Percentiles rank a stretch among this genome's conserved stretches.
phyloP scores from a whole-genome alignment of 2,888 invertebrate species.

The Caenorhabditis virilis region DNA sequence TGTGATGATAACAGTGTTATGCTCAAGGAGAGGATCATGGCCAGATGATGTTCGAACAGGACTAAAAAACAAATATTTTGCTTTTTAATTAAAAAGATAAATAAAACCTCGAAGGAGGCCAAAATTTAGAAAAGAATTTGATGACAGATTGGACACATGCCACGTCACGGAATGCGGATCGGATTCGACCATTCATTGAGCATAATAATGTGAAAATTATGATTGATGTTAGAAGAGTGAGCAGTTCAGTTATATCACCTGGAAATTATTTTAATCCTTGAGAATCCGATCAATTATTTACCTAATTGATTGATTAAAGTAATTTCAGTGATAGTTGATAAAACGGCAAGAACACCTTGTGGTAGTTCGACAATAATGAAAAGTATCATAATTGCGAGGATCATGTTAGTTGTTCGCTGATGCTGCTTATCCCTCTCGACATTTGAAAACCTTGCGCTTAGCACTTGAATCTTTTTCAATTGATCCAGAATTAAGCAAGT shows the following conservation, averaged over 20 bases:
- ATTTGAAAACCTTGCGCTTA: constrained; percentile 56
- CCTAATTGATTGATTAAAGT: constrained; percentile 47
- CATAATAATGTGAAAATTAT: constrained; percentile 62
- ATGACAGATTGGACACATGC: constrained; percentile 31
- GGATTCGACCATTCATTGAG: constrained; percentile 58
- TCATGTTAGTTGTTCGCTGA: constrained; percentile 62
- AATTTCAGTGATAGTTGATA: constrained; percentile 43
- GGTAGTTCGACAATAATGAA: constrained; percentile 65
- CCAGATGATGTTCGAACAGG: constrained; percentile 26
- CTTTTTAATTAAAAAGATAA: background rate
- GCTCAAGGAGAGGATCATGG: constrained; percentile 32
- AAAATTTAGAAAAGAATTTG: constrained; percentile 12
- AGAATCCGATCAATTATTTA: too few species aligned
- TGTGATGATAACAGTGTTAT: constrained; percentile 36
- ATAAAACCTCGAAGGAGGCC: constrained; percentile 24
- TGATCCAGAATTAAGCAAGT: constrained; percentile 57
- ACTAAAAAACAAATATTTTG: constrained; percentile 13
- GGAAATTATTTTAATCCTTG: constrained; percentile 3
- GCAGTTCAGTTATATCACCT: constrained; percentile 61
- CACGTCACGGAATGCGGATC: constrained; percentile 41
- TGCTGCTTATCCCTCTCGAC: constrained; percentile 59
- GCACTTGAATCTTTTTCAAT: constrained; percentile 51
- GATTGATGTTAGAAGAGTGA: constrained; percentile 61
- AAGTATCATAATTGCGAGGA: constrained; percentile 61
- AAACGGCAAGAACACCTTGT: constrained; percentile 58